phyloP scores from a whole-genome alignment of 2,797 vertebrate species.

The Pseudochirops cupreus region DNA sequence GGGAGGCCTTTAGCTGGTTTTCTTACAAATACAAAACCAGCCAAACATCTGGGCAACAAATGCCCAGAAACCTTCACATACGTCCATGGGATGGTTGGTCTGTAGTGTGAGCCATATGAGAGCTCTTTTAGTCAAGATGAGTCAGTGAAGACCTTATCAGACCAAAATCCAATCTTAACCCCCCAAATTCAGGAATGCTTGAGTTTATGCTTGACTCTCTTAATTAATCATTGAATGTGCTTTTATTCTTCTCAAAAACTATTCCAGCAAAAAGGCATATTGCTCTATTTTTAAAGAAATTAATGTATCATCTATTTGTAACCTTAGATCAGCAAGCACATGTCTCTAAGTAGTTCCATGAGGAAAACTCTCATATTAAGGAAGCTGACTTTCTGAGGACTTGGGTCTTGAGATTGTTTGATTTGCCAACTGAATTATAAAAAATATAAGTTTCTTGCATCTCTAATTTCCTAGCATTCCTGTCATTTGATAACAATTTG shows the following conservation, averaged over 20 bases:
- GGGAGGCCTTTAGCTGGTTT: background rate
- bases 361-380: rapidly evolving
- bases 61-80: background rate
- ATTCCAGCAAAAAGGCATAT: rapidly evolving
- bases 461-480: background rate
- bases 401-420: background rate
- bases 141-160: background rate
- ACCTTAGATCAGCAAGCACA: background rate
- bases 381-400: too few relatives aligned
- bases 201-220: background rate
- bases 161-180: rapidly evolving
- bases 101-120: rapidly evolving
- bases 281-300: background rate
- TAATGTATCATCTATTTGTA: rapidly evolving
- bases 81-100: rapidly evolving
- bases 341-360: background rate
- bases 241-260: too few relatives aligned
- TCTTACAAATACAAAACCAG: conserved; percentile 45
- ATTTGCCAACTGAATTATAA: background rate
- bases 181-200: rapidly evolving
- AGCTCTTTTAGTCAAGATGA: background rate
- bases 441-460: background rate
- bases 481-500: rapidly evolving
- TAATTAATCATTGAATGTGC: rapidly evolving
- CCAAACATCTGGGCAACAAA: conserved; percentile 68